Evolutionary conservation across 2,113 vertebrate species (phyloP).

Genomic region (Indri indri): DNA sequence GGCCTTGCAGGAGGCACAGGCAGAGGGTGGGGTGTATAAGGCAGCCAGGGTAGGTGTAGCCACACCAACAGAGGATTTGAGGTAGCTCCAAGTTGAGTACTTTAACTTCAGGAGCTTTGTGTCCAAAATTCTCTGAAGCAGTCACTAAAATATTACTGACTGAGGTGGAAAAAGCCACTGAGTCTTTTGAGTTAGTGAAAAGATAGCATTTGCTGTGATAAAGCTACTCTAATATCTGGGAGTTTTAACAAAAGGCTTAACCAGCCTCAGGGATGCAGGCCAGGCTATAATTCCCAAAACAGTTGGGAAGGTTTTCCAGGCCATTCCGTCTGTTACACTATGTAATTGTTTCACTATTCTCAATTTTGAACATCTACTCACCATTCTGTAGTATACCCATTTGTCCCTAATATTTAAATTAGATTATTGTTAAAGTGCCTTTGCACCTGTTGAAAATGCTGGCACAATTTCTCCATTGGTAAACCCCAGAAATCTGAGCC

Average conservation of each 20-base stretch:
- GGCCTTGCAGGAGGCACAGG: neutral
- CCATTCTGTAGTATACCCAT: neutral
- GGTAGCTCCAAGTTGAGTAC: neutral
- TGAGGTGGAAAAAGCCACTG: neutral
- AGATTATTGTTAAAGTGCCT: neutral
- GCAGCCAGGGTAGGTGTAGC: neutral
- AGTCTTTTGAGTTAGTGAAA: neutral
- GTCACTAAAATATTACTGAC: neutral
- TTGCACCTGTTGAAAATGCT: constrained; percentile 62
- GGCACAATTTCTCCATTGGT: neutral
- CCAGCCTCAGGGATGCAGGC: too few species aligned
- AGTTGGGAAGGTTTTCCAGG: too few species aligned
- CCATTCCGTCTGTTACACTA: neutral
- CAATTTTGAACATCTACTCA: neutral
- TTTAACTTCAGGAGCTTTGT: neutral
- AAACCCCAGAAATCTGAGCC: constrained; percentile 50
- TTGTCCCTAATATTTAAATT: constrained; percentile 1
- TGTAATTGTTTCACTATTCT: neutral
- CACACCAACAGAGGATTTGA: neutral
- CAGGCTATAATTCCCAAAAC: too few species aligned
- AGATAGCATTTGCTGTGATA: neutral
- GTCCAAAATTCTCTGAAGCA: neutral
- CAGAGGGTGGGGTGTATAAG: neutral
- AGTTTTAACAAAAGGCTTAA: too few species aligned
- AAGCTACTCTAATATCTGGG: neutral